A percentile compares a stretch with the other conserved stretches of the same genome.
phyloP scores from a whole-genome alignment of 2,113 vertebrate species.

The Triplophysa rosa region DNA sequence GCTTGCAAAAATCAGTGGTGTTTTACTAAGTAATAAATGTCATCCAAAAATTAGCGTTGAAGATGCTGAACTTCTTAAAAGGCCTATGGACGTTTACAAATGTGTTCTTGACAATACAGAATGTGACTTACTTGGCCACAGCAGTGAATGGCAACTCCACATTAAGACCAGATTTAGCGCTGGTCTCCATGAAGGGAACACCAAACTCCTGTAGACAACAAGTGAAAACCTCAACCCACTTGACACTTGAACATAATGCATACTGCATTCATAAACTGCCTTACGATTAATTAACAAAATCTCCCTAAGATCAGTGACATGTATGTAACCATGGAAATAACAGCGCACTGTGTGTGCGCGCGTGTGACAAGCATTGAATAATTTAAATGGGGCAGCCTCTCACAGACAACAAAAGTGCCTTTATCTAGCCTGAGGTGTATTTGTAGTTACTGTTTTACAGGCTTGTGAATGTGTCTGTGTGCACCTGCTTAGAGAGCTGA shows the following conservation, averaged over 20 bases:
- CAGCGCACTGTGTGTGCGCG: neutral
- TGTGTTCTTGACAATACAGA: constrained; percentile 3
- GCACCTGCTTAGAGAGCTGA: constrained; percentile 29
- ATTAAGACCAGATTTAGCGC: constrained; percentile 89
- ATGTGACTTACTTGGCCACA: constrained; percentile 86
- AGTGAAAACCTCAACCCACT: neutral
- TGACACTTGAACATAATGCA: neutral
- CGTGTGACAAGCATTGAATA: neutral
- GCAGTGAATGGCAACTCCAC: constrained; percentile 93
- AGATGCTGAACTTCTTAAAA: neutral
- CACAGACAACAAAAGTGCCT: neutral
- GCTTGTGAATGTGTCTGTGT: constrained; percentile 54
- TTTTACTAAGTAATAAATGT: no score
- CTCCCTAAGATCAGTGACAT: neutral
- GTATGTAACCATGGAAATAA: neutral
- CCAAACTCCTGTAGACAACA: constrained; percentile 81
- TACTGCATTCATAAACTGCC: constrained; percentile 25
- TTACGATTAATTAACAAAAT: neutral
- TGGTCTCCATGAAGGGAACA: constrained; percentile 97
- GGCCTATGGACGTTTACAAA: neutral
- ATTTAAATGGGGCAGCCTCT: neutral
- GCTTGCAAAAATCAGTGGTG: no score
- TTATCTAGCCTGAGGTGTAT: neutral
- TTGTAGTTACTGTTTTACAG: constrained; percentile 42
- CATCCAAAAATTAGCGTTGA: neutral